These are phyloP conservation scores for Ceyx melanurus DNA, from an alignment of 2,113 vertebrate genomes.

Conservation along the genomic window DNA sequence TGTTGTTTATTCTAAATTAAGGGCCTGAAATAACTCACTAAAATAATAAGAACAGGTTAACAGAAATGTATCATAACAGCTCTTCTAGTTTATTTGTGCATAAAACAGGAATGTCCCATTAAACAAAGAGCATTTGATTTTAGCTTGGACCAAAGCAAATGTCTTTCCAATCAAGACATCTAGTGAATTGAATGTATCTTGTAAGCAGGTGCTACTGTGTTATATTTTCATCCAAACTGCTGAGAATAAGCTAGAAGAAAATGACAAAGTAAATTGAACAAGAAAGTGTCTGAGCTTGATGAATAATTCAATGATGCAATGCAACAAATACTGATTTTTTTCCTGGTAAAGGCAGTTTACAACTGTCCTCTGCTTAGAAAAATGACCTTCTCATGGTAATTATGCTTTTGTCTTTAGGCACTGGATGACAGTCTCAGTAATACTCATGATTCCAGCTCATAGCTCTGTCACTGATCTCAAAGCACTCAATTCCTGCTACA, in stretches of 20 bases:
- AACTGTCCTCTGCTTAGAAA: constrained; percentile 67
- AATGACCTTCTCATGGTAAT: constrained; percentile 55
- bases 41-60: constrained; percentile 6
- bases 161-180: constrained; percentile 57
- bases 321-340: constrained; percentile 61
- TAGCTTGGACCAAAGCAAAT: constrained; percentile 40
- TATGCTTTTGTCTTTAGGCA: constrained; percentile 57
- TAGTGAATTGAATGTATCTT: constrained; percentile 55
- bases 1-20: constrained; percentile 3
- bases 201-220: constrained; percentile 67
- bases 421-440: constrained; percentile 16
- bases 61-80: background rate
- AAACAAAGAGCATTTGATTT: constrained; percentile 48
- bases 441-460: background rate
- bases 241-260: constrained; percentile 70
- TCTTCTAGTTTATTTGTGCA: background rate
- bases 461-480: constrained; percentile 11
- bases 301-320: constrained; percentile 73
- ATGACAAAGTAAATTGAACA: constrained; percentile 74
- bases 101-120: constrained; percentile 28
- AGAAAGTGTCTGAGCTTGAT: constrained; percentile 68
- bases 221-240: constrained; percentile 69
- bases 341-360: constrained; percentile 56
- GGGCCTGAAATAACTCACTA: background rate
- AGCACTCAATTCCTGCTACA: background rate